These are phyloP conservation scores for Triplophysa dalaica DNA, from an alignment of 2,113 vertebrate genomes.

Conservation along the genomic window DNA sequence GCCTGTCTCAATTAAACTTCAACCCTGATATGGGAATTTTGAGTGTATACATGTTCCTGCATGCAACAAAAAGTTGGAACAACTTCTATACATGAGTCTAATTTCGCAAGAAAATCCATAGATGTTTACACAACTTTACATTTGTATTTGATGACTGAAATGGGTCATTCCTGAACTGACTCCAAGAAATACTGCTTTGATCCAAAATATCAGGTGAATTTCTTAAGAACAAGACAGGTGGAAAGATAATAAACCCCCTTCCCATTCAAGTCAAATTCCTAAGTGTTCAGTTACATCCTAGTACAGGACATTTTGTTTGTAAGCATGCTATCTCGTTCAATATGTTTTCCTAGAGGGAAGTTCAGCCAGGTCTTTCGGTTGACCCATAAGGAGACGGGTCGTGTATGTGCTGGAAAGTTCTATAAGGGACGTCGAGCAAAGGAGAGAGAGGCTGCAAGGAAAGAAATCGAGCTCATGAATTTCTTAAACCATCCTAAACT, in stretches of 20 bases:
- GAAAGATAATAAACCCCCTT: background rate
- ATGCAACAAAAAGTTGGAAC: background rate
- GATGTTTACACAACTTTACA: background rate
- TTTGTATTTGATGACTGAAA: background rate
- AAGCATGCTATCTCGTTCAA: background rate
- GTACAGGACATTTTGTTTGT: background rate
- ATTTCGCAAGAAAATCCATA: background rate
- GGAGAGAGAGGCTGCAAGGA: constrained; percentile 74
- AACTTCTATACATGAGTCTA: background rate
- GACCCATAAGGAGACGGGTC: constrained; percentile 75
- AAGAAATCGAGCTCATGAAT: constrained; percentile 87
- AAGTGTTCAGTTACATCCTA: background rate
- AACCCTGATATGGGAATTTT: background rate
- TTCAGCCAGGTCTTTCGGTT: constrained; percentile 83
- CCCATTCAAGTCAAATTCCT: background rate
- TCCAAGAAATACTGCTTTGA: background rate
- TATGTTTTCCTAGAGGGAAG: constrained; percentile 73
- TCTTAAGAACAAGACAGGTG: constrained; percentile 13
- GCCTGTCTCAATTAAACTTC: background rate
- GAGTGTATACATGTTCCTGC: background rate
- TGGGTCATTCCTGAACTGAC: background rate
- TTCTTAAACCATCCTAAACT: constrained; percentile 82
- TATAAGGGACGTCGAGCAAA: constrained; percentile 75
- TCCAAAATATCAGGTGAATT: background rate
- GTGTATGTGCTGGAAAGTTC: constrained; percentile 81